phyloP scores from a whole-genome alignment of 2,113 vertebrate species.

The Antigone vipio region DNA sequence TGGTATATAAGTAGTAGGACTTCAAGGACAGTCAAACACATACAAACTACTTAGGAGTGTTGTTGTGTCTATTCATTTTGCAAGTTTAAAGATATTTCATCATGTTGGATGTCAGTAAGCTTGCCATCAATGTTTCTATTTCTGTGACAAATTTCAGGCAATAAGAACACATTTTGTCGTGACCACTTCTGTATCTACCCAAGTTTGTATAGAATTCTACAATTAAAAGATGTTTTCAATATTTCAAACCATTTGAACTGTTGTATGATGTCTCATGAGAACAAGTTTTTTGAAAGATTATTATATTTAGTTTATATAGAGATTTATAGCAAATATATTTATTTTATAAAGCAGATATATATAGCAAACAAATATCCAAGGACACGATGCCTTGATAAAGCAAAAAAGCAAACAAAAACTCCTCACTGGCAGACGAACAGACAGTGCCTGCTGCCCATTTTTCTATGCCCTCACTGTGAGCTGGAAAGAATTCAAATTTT shows the following conservation, averaged over 20 bases:
- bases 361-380: background rate
- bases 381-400: background rate
- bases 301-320: background rate
- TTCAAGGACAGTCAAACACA: slow-evolving; percentile 22
- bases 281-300: background rate
- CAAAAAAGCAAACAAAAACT: background rate
- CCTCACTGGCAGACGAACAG: background rate
- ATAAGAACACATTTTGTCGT: slow-evolving; percentile 75
- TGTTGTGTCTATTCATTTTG: slow-evolving; percentile 57
- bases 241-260: slow-evolving; percentile 55
- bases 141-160: slow-evolving; percentile 73
- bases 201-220: slow-evolving; percentile 78
- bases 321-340: background rate
- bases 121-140: slow-evolving; percentile 62
- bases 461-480: background rate
- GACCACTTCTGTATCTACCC: slow-evolving; percentile 77
- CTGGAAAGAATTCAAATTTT: background rate
- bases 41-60: slow-evolving; percentile 31
- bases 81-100: slow-evolving; percentile 64
- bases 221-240: slow-evolving; percentile 81
- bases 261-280: background rate
- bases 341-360: background rate
- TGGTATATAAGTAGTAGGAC: slow-evolving; percentile 40
- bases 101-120: slow-evolving; percentile 62
- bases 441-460: background rate